Conservation (phyloP, 2,113 vertebrate species). For the Dipodomys merriami region DNA sequence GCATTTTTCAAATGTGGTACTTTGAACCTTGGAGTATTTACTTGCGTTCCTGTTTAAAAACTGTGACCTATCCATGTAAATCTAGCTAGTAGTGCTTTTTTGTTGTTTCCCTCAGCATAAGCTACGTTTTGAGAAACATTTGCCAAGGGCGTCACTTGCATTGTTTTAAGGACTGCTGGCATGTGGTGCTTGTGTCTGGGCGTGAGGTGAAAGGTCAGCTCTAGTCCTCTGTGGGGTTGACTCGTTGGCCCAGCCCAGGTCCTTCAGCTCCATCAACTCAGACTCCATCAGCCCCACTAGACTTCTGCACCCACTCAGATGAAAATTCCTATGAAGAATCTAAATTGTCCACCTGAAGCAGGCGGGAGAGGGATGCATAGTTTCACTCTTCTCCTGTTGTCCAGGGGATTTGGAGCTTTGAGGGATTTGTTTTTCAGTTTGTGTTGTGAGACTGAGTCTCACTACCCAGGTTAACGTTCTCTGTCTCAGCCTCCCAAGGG, state of each 20-base stretch:
- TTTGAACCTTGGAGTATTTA: constrained; percentile 82
- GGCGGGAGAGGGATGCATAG: background rate
- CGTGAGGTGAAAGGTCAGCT: background rate
- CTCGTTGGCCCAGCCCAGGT: background rate
- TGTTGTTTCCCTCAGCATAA: constrained; percentile 72
- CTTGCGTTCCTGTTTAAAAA: constrained; percentile 78
- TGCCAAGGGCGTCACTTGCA: background rate
- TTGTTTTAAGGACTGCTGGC: constrained; percentile 24
- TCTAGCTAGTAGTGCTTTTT: constrained; percentile 68
- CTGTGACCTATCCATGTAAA: constrained; percentile 80
- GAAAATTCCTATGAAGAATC: constrained; percentile 53
- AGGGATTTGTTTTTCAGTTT: no score
- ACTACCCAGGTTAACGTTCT: no score
- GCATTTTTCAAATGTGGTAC: constrained; percentile 80
- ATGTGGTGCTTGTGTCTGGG: no score
- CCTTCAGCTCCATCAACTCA: background rate
- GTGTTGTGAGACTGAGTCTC: no score
- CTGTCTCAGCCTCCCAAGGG: no score
- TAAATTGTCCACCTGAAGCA: constrained; percentile 18
- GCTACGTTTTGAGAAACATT: constrained; percentile 69
- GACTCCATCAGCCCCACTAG: no score
- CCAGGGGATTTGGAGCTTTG: no score
- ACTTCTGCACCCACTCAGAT: background rate
- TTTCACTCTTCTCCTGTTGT: no score
- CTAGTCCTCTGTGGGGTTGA: background rate